Evolutionary conservation across 2,113 vertebrate genomes (phyloP), one percentile per base, ranked within the genome.

Genomic region (Lycocorax pyrrhopterus): DNA sequence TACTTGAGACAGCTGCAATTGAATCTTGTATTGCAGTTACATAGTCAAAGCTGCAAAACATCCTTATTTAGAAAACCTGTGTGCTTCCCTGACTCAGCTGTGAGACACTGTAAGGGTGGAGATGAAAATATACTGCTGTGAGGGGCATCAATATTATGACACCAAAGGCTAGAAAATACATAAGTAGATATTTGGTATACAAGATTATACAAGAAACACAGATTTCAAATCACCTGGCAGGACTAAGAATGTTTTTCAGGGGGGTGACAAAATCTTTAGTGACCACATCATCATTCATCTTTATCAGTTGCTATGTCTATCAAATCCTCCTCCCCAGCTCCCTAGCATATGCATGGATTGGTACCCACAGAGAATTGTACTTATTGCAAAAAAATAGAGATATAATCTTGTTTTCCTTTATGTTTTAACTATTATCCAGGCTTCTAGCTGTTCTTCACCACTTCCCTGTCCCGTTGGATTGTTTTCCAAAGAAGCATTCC

Each of bases 241-340:
- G 27, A 66, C 30, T 37, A 73, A 66, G 23, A 49, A n/a, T 1
- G 0, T 12, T 90, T 93, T 86, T 41, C 1, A 23, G 0, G 7
- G 10, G 2, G 3, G 7, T 0, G 0, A 35, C 6, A 80, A 41
- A 13, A 46, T 59, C 16, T 12, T 58, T 22, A 51, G 12, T 51
- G 55, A 71, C 26, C 35, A 35, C 18, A 29, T 21, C 41, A 39
- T 39, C 4, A n/a, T 53, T 81, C 49, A 46, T 74, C 12, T 80
- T 69, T 7, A 4, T 76, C 52, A 60, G 30, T 22, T 86, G 16
- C 17, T 13, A 27, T n/a, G 11, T 66, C 10, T 73, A 26, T 26
- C 32, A 90, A 77, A 62, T 74, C 15, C 20, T 77, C 25, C 25
- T 73, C 13, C 21, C 14, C 25, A 16, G 9, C 27, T 84, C 12